A percentile compares a stretch with the other conserved stretches of the same genome.
Conservation (phyloP, 2,113 vertebrate genomes). For the Charina bottae region DNA sequence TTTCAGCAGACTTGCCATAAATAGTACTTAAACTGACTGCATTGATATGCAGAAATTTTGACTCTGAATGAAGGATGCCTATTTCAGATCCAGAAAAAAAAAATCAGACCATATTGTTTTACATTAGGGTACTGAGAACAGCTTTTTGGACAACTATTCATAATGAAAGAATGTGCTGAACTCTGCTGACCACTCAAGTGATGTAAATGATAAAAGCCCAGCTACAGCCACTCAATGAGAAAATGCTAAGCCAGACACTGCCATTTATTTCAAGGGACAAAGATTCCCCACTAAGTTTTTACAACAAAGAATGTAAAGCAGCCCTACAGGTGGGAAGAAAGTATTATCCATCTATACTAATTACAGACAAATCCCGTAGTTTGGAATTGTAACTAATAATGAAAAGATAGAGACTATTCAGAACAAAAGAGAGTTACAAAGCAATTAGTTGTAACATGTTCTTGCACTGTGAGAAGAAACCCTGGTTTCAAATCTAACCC, state of each 20-base stretch:
- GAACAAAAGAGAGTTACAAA: background rate
- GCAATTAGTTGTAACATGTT: background rate
- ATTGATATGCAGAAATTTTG: background rate
- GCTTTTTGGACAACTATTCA: slow-evolving; percentile 58
- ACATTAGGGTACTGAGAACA: slow-evolving; percentile 44
- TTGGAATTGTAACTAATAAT: slow-evolving; percentile 69
- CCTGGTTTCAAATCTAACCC: background rate
- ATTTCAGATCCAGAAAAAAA: slow-evolving; percentile 13
- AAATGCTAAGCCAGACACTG: slow-evolving; percentile 71
- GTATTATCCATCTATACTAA: slow-evolving; percentile 76
- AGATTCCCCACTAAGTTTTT: slow-evolving; percentile 73
- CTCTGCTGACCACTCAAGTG: slow-evolving; percentile 77
- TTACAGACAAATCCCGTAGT: slow-evolving; percentile 71
- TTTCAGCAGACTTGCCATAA: slow-evolving; percentile 20
- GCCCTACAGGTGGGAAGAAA: slow-evolving; percentile 53
- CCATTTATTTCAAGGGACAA: slow-evolving; percentile 74
- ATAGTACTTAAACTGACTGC: slow-evolving; percentile 9
- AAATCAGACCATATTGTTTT: slow-evolving; percentile 40
- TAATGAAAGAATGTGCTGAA: slow-evolving; percentile 78
- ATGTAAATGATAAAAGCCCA: slow-evolving; percentile 78
- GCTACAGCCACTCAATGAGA: slow-evolving; percentile 72
- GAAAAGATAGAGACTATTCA: slow-evolving; percentile 26
- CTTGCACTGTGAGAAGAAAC: background rate
- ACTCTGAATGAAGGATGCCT: slow-evolving; percentile 12
- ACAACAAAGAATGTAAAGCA: slow-evolving; percentile 76